Evolutionary conservation across 2,113 vertebrate species (phyloP).

Genomic region (Bos taurus): ARS-UCD2.0 NC_037350.1:39897001-39897500

Average conservation of each 20-base stretch:
- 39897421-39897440: not conserved
- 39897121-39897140: not conserved
- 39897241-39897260: not conserved
- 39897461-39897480: not conserved
- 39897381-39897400: not conserved
- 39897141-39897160: not conserved
- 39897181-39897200: not conserved
- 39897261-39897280: not conserved
- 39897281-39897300: not conserved
- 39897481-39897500: not conserved
- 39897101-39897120: not conserved
- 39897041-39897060: not conserved
- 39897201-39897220: not conserved
- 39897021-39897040: not conserved
- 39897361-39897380: not conserved
- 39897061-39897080: not conserved
- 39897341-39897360: not conserved
- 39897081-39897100: not conserved
- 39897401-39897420: not conserved
- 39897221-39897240: not conserved
- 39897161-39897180: rapidly evolving
- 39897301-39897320: not conserved
- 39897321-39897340: not conserved
- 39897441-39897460: not conserved
- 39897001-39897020: not conserved